Evolutionary conservation across 2,797 vertebrate genomes (phyloP).

Genomic region (Pseudomugil tenellus): DNA sequence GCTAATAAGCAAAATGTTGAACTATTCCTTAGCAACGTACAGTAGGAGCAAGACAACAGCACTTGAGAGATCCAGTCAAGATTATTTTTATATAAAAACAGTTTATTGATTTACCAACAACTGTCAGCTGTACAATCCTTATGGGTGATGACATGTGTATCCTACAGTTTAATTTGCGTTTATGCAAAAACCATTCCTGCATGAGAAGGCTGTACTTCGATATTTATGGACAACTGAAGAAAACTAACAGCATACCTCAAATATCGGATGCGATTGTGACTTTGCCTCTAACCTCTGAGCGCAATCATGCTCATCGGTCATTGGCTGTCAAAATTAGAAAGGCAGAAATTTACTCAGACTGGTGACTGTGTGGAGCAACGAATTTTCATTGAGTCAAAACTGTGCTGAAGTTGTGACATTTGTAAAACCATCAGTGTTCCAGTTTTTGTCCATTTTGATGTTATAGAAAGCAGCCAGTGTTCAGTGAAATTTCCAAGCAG

Average conservation of each 20-base stretch:
- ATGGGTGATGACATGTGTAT: constrained; percentile 81
- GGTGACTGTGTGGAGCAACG: constrained; percentile 57
- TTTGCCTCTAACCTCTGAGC: constrained; percentile 51
- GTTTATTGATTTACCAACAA: constrained; percentile 90
- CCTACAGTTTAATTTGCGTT: constrained; percentile 85
- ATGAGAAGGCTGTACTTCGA: constrained; percentile 64
- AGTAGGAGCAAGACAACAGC: not conserved
- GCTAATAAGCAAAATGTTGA: not conserved
- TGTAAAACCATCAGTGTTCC: constrained; percentile 51
- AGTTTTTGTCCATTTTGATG: constrained; percentile 61
- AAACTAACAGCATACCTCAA: constrained; percentile 65
- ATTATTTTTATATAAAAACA: constrained; percentile 81
- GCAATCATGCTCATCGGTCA: constrained; percentile 63
- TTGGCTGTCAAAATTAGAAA: constrained; percentile 48
- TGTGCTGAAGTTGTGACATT: constrained; percentile 55
- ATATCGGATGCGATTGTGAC: constrained; percentile 51
- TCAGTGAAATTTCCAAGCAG: constrained; percentile 53
- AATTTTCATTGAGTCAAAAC: constrained; percentile 58
- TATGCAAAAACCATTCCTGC: constrained; percentile 58
- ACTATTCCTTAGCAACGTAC: constrained; percentile 9
- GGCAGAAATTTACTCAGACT: constrained; percentile 59
- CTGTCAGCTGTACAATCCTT: constrained; percentile 89
- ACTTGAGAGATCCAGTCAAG: constrained; percentile 63
- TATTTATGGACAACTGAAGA: constrained; percentile 63
- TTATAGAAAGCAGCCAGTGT: constrained; percentile 64